Evolutionary conservation across 1,140 invertebrate species (phyloP).

Genomic region (Cydia strobilella): DNA sequence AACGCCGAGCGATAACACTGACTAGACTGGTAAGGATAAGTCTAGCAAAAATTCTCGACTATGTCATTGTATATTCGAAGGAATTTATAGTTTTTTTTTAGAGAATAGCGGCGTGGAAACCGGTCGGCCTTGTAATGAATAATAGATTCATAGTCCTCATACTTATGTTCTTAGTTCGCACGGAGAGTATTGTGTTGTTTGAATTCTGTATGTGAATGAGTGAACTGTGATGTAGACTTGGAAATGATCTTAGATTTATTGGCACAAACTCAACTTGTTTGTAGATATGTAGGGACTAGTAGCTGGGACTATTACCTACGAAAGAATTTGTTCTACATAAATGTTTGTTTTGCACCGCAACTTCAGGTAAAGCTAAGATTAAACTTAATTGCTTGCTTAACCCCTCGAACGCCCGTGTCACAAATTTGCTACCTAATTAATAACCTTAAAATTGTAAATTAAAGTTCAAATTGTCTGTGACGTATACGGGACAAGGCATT

Average conservation of each 20-base stretch:
- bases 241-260: not conserved
- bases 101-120: conserved; percentile 25
- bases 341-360: too few relatives aligned
- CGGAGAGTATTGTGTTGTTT: conserved; percentile 44
- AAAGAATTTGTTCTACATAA: too few relatives aligned
- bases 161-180: conserved; percentile 36
- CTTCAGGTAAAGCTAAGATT: too few relatives aligned
- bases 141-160: conserved; percentile 40
- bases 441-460: too few relatives aligned
- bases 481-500: too few relatives aligned
- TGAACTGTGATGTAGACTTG: not conserved
- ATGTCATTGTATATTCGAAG: conserved; percentile 26
- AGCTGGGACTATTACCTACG: too few relatives aligned
- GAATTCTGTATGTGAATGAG: conserved; percentile 29
- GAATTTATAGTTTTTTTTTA: conserved; percentile 21
- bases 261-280: not conserved
- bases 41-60: conserved; percentile 33
- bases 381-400: too few relatives aligned
- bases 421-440: too few relatives aligned
- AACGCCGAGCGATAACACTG: conserved; percentile 37
- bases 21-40: conserved; percentile 27
- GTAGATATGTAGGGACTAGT: too few relatives aligned
- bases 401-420: too few relatives aligned
- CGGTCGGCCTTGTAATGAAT: conserved; percentile 42
- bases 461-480: too few relatives aligned